Evolutionary conservation across 2,797 vertebrate genomes (phyloP).

Genomic region (Kryptolebias ocellatus): DNA sequence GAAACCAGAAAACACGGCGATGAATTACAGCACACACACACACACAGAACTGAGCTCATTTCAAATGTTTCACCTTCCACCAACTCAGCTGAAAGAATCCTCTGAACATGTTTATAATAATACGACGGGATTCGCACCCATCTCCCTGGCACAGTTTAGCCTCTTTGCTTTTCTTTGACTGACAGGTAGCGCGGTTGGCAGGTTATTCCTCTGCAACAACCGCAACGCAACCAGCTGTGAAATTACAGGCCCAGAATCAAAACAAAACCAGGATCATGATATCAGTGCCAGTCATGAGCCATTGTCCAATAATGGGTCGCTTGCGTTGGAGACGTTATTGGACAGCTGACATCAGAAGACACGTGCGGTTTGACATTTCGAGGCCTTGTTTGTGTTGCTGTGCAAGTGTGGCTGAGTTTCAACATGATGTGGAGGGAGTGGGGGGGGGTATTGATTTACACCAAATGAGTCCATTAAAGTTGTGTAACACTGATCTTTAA

Average conservation of each 20-base stretch:
- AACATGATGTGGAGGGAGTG: not conserved
- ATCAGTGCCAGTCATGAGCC: conserved; percentile 36
- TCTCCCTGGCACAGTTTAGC: conserved; percentile 50
- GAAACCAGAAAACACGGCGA: conserved; percentile 49
- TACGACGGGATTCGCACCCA: conserved; percentile 41
- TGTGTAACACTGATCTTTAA: conserved; percentile 26
- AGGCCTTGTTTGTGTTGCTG: conserved; percentile 4
- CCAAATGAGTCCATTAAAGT: conserved; percentile 16
- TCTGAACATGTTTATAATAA: conserved; percentile 46
- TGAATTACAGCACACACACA: conserved; percentile 18
- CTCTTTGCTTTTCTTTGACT: conserved; percentile 57
- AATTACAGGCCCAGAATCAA: conserved; percentile 61
- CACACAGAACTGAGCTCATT: conserved; percentile 40
- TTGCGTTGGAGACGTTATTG: conserved; percentile 37
- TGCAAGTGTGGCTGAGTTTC: conserved; percentile 29
- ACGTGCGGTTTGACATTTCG: conserved; percentile 18
- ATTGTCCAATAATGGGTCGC: conserved; percentile 38
- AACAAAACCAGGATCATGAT: conserved; percentile 54
- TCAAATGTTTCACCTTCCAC: conserved; percentile 52
- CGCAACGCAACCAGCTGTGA: conserved; percentile 55
- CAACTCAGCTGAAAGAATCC: conserved; percentile 44
- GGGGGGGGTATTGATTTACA: conserved; percentile 14
- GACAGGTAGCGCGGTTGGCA: conserved; percentile 63
- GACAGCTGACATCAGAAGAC: conserved; percentile 24
- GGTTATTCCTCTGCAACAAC: conserved; percentile 54